These are phyloP conservation scores for Garrulus glandarius DNA, from an alignment of 2,797 vertebrate species.

Conservation along the genomic window DNA sequence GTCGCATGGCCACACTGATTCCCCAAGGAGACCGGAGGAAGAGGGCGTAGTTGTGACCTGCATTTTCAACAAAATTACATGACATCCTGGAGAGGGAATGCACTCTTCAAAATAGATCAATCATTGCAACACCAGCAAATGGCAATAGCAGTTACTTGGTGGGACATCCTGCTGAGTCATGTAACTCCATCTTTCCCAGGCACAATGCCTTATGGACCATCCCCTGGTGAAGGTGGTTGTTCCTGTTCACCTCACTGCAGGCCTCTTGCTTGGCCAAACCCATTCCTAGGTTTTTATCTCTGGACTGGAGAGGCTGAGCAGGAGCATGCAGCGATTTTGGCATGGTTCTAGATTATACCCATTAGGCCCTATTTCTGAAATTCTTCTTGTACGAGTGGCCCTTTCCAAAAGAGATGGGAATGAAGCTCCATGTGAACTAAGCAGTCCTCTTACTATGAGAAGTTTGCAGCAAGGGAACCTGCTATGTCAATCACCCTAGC, in stretches of 20 bases:
- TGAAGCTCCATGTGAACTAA: neutral
- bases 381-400: fast-evolving
- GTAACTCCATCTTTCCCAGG: neutral
- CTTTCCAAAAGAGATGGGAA: neutral
- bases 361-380: neutral
- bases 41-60: no score
- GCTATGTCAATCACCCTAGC: neutral
- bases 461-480: neutral
- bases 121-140: neutral
- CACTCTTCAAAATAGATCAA: neutral
- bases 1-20: fast-evolving
- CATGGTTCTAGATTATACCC: neutral
- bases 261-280: neutral
- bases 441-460: neutral
- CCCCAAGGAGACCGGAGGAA: neutral
- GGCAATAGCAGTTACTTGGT: neutral
- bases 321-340: fast-evolving
- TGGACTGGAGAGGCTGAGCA: neutral
- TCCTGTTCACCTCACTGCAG: neutral
- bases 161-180: neutral
- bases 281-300: neutral
- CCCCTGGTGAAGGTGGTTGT: neutral
- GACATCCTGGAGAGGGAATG: neutral
- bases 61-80: neutral
- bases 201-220: neutral